Percentiles rank a stretch among this genome's conserved stretches.
Evolutionary conservation across 2,797 vertebrate species (phyloP).

Genomic region (Aplochiton taeniatus): DNA sequence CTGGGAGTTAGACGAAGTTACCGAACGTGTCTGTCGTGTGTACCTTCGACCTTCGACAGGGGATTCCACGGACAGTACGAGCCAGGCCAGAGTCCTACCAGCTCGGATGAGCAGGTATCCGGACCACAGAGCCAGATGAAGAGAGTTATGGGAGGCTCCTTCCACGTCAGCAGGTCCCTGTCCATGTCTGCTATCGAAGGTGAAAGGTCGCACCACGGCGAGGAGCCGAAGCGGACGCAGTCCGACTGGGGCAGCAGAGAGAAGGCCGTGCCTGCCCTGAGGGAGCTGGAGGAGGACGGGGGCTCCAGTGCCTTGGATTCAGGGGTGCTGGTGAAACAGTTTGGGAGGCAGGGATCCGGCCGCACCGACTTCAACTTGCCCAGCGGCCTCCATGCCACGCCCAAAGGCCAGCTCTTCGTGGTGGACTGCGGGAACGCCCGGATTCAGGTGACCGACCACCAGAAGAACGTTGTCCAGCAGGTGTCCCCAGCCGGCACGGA

Average conservation of each 20-base stretch:
- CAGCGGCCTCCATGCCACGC: slow-evolving; percentile 74
- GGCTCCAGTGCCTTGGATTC: slow-evolving; percentile 52
- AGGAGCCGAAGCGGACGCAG: slow-evolving; percentile 38
- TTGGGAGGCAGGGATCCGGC: slow-evolving; percentile 83
- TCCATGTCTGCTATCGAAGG: slow-evolving; percentile 77
- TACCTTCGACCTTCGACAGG: slow-evolving; percentile 32
- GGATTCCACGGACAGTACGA: slow-evolving; percentile 33
- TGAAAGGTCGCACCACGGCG: slow-evolving; percentile 42
- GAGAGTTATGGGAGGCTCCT: slow-evolving; percentile 24
- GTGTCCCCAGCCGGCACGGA: slow-evolving; percentile 68
- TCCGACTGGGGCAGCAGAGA: slow-evolving; percentile 38
- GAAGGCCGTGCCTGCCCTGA: slow-evolving; percentile 34
- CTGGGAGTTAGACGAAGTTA: slow-evolving; percentile 56
- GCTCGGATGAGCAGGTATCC: slow-evolving; percentile 39
- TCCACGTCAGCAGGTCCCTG: slow-evolving; percentile 61
- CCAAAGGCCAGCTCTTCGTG: slow-evolving; percentile 78
- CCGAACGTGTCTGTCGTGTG: slow-evolving; percentile 56
- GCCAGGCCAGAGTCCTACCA: slow-evolving; percentile 18
- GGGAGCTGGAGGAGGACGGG: slow-evolving; percentile 57
- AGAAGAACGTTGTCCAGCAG: slow-evolving; percentile 80
- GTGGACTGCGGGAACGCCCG: slow-evolving; percentile 84
- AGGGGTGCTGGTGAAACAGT: slow-evolving; percentile 72
- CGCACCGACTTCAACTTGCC: slow-evolving; percentile 79
- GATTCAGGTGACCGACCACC: slow-evolving; percentile 78
- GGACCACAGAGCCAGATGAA: slow-evolving; percentile 30